phyloP scores from a whole-genome alignment of 1,140 invertebrate genomes.

The Lethrus apterus region DNA sequence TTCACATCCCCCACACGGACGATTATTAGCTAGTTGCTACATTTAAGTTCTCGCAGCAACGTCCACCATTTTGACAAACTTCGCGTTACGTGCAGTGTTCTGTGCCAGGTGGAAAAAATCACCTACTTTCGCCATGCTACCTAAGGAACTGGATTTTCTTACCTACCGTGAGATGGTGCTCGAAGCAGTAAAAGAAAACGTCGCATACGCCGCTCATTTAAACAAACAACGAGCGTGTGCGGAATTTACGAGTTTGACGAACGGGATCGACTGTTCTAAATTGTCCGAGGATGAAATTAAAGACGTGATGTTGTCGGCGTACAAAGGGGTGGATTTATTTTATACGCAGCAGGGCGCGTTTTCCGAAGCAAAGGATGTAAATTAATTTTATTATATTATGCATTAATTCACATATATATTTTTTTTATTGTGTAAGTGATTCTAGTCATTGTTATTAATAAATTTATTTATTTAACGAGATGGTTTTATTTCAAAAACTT shows the following conservation, averaged over 20 bases:
- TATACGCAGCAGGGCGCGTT: neutral
- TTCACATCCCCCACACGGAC: too few relatives aligned
- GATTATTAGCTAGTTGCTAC: too few relatives aligned
- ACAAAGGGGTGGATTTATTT: conserved; percentile 14
- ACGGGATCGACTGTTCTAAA: neutral
- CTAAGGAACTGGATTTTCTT: too few relatives aligned
- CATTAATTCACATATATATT: neutral
- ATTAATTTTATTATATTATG: neutral
- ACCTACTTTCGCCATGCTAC: too few relatives aligned
- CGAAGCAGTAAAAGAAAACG: conserved; percentile 4
- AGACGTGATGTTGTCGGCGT: conserved; percentile 5
- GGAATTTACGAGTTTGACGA: conserved; percentile 4
- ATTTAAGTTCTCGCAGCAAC: too few relatives aligned
- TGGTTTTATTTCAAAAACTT: neutral
- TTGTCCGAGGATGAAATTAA: conserved; percentile 2
- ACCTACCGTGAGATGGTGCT: conserved; percentile 9
- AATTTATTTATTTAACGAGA: neutral
- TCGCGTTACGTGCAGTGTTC: too few relatives aligned
- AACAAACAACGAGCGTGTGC: conserved; percentile 2
- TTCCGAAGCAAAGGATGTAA: neutral
- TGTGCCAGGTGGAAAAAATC: too few relatives aligned
- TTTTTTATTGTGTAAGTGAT: too few relatives aligned
- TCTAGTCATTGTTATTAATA: too few relatives aligned
- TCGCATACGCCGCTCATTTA: neutral
- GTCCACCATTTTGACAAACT: too few relatives aligned